These are phyloP conservation scores for Drosophila buzzatii DNA, from an alignment of 2,888 invertebrate species.

Conservation along the genomic window DNA sequence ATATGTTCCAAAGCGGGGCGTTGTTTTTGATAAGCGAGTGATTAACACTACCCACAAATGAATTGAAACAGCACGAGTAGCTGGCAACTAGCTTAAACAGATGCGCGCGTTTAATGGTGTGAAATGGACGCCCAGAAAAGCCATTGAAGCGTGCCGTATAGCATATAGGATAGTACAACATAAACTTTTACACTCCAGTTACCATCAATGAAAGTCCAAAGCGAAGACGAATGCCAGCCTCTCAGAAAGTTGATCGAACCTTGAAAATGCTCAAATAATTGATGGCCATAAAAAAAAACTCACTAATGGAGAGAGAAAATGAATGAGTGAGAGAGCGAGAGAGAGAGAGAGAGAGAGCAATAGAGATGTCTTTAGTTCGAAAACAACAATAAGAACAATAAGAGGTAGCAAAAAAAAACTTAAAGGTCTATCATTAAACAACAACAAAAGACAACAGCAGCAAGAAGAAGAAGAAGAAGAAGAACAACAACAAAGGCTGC, in stretches of 20 bases:
- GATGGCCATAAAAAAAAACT: constrained; percentile 33
- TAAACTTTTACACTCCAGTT: constrained; percentile 59
- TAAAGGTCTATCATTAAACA: constrained; percentile 65
- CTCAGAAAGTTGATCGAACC: constrained; percentile 74
- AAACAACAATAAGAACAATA: constrained; percentile 36
- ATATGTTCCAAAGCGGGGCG: constrained; percentile 17
- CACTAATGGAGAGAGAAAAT: constrained; percentile 20
- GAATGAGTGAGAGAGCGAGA: background rate
- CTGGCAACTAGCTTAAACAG: constrained; percentile 47
- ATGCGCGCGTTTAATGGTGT: constrained; percentile 47
- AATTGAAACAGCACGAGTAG: constrained; percentile 10
- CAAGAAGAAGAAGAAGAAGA: background rate
- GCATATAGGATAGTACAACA: background rate
- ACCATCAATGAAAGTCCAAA: constrained; percentile 54
- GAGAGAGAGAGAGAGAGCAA: background rate
- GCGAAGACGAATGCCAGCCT: constrained; percentile 29
- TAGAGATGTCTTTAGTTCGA: constrained; percentile 25
- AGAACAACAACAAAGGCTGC: background rate
- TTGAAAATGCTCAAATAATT: constrained; percentile 63
- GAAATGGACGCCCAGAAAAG: constrained; percentile 52
- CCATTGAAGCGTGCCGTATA: constrained; percentile 63
- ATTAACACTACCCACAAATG: constrained; percentile 56
- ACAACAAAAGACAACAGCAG: constrained; percentile 43
- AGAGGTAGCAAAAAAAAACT: constrained; percentile 24
- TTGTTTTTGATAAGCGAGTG: constrained; percentile 59